Conservation (phyloP, 2,888 invertebrate genomes). For the Colostygia pectinataria region DNA sequence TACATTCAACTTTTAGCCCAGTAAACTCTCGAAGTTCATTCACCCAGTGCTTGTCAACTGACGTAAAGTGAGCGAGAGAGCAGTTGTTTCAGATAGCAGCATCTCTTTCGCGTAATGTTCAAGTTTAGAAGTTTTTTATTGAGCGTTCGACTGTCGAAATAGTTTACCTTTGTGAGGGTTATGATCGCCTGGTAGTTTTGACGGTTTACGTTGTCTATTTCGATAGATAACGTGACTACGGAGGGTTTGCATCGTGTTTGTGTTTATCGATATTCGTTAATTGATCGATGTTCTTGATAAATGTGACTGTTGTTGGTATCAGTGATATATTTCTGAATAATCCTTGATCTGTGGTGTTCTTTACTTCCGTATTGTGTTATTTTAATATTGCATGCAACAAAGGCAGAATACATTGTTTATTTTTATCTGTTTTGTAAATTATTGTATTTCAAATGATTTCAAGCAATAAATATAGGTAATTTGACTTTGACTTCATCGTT, state of each 20-base stretch:
- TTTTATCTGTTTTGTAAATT: no score
- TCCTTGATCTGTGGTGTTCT: background rate
- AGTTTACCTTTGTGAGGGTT: conserved; percentile 67
- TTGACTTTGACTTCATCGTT: no score
- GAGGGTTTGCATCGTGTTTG: conserved; percentile 47
- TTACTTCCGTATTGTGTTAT: background rate
- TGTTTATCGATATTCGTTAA: conserved; percentile 35
- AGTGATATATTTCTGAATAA: background rate
- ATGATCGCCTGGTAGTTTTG: conserved; percentile 77
- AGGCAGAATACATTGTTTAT: background rate
- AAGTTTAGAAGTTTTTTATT: conserved; percentile 79
- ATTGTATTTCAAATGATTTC: no score
- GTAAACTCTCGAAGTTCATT: conserved; percentile 82
- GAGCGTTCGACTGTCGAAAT: conserved; percentile 73
- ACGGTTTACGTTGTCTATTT: conserved; percentile 77
- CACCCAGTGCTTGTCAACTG: conserved; percentile 83
- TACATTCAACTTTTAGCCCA: conserved; percentile 84
- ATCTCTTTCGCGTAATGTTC: conserved; percentile 67
- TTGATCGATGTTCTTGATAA: background rate
- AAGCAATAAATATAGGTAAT: no score
- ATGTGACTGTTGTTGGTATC: background rate
- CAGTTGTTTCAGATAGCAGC: conserved; percentile 54
- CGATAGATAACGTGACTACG: conserved; percentile 64
- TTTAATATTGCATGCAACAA: no score
- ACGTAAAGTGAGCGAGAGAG: conserved; percentile 73